Percentiles rank a stretch among this genome's conserved stretches.
Conservation (phyloP, 2,113 vertebrate species). For the Vombatus ursinus region DNA sequence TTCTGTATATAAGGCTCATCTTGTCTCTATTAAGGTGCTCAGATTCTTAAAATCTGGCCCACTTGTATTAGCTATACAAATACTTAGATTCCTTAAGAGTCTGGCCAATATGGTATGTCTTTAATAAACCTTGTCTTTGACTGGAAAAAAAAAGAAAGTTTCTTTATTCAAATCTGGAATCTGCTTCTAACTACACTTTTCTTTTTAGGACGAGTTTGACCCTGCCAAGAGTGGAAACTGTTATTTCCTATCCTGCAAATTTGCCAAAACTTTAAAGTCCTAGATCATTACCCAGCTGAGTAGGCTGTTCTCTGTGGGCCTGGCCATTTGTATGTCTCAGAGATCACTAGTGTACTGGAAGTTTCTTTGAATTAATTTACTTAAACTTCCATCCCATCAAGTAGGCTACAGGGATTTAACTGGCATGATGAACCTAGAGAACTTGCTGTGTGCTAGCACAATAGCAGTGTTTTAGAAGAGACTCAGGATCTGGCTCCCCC, state of each 20-base stretch:
- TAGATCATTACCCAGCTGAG: slow-evolving; percentile 16
- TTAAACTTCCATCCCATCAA: slow-evolving; percentile 49
- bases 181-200: slow-evolving; percentile 16
- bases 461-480: slow-evolving; percentile 37
- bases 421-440: slow-evolving; percentile 57
- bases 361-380: slow-evolving; percentile 54
- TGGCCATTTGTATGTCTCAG: slow-evolving; percentile 42
- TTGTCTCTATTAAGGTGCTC: no score
- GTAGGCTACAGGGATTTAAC: slow-evolving; percentile 51
- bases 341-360: background rate
- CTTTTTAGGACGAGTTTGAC: background rate
- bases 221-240: background rate
- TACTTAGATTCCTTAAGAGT: no score
- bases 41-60: no score
- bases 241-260: background rate
- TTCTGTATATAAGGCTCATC: no score
- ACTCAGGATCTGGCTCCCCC: slow-evolving; percentile 21
- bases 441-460: background rate
- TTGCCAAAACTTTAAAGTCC: slow-evolving; percentile 1
- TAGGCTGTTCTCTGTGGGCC: background rate
- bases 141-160: background rate
- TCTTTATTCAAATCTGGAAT: slow-evolving; percentile 7
- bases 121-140: no score
- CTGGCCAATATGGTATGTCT: no score
- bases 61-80: no score